Conservation (phyloP, 2,888 invertebrate species). For the Esperia sulphurella region DNA sequence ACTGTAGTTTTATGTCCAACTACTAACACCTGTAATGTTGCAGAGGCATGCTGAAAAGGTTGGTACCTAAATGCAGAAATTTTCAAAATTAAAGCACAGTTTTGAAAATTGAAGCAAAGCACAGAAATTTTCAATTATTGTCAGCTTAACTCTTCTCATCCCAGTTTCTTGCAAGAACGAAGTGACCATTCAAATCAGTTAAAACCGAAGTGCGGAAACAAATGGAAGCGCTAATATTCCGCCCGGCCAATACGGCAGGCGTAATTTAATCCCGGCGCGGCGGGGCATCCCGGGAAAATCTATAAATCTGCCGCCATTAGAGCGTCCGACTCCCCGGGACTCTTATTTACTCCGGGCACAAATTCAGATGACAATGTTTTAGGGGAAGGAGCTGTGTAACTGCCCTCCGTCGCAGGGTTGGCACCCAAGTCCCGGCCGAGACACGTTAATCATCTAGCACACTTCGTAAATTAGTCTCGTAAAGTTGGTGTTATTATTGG, state of each 20-base stretch:
- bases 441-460: constrained; percentile 25
- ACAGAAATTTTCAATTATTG: background rate
- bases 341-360: constrained; percentile 79
- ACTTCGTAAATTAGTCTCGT: constrained; percentile 10
- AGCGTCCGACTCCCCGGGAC: constrained; percentile 68
- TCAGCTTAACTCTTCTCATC: constrained; percentile 15
- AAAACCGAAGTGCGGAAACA: constrained; percentile 52
- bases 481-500: background rate
- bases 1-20: too few relatives aligned
- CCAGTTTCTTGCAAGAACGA: constrained; percentile 17
- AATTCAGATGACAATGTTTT: constrained; percentile 80
- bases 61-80: too few relatives aligned
- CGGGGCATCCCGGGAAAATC: constrained; percentile 75
- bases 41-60: too few relatives aligned
- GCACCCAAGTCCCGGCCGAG: constrained; percentile 13
- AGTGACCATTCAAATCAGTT: constrained; percentile 59
- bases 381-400: constrained; percentile 75
- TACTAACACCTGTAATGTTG: too few relatives aligned
- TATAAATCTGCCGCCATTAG: constrained; percentile 80
- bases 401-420: constrained; percentile 65
- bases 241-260: constrained; percentile 71
- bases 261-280: constrained; percentile 75
- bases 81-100: too few relatives aligned
- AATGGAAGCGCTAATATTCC: constrained; percentile 74
- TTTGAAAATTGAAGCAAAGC: too few relatives aligned